Evolutionary conservation across 1,140 invertebrate species (phyloP).

Genomic region (Drosophila albomicans): DNA sequence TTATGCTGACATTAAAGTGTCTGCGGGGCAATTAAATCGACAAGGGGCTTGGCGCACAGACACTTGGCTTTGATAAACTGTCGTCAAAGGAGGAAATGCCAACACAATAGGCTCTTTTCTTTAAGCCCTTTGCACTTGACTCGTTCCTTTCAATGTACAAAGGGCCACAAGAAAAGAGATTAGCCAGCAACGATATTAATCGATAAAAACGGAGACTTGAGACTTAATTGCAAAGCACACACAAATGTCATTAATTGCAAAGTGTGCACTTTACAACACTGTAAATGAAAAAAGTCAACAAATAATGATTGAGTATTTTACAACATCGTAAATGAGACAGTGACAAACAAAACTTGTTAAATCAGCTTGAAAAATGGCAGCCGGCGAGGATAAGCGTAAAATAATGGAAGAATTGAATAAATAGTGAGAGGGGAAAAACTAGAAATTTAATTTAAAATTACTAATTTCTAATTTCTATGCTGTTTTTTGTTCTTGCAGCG

Average conservation of each 20-base stretch:
- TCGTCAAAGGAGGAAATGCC: slow-evolving; percentile 3
- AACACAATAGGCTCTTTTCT: slow-evolving; percentile 18
- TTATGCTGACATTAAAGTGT: slow-evolving; percentile 78
- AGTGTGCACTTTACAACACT: background rate
- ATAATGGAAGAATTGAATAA: background rate
- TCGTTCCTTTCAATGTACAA: background rate
- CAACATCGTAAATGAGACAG: background rate
- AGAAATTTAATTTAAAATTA: background rate
- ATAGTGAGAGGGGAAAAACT: background rate
- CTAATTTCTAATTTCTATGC: background rate
- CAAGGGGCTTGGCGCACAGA: slow-evolving; percentile 38
- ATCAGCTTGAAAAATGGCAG: background rate
- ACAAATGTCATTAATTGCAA: background rate
- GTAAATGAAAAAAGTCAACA: background rate
- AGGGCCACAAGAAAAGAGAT: background rate
- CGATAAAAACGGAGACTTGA: background rate
- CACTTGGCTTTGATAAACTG: slow-evolving; percentile 33
- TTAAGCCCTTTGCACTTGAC: slow-evolving; percentile 13
- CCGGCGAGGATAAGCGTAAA: background rate
- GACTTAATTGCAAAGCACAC: background rate
- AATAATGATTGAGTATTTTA: background rate
- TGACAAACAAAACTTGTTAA: background rate
- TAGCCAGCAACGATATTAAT: background rate
- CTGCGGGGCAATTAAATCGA: slow-evolving; percentile 74
- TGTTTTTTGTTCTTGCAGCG: slow-evolving; percentile 15